phyloP scores from a whole-genome alignment of 92 coral and sea anemone species.

The Zoanthus solanderi region DNA sequence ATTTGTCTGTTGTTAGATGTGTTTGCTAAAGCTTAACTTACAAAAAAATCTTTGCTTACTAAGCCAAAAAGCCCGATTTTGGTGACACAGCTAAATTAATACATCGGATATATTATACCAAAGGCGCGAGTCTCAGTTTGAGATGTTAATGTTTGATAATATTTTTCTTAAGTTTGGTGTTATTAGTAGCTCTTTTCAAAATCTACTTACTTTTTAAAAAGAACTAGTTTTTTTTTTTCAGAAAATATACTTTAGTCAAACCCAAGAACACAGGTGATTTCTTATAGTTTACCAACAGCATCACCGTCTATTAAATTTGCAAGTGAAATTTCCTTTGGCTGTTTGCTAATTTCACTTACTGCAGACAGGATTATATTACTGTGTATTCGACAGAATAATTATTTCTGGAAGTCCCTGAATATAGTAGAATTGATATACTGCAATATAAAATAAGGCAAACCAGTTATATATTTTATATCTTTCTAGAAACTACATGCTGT shows the following conservation, averaged over 20 bases:
- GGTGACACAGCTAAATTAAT: slow-evolving; percentile 25
- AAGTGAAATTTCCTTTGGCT: slow-evolving; percentile 31
- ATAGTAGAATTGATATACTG: neutral
- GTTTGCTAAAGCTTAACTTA: slow-evolving; percentile 39
- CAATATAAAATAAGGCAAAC: neutral
- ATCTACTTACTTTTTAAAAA: neutral
- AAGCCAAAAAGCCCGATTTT: slow-evolving; percentile 13
- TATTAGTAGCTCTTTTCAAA: neutral
- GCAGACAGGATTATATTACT: slow-evolving; percentile 29
- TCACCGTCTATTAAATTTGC: slow-evolving; percentile 18
- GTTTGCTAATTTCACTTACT: slow-evolving; percentile 14
- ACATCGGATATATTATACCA: slow-evolving; percentile 14
- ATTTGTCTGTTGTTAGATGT: slow-evolving; percentile 28
- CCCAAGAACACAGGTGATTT: neutral
- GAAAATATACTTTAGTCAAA: neutral
- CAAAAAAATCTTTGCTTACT: neutral
- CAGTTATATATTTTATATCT: neutral
- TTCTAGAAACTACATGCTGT: neutral
- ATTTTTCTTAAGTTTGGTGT: too few species aligned
- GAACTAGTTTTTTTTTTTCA: neutral
- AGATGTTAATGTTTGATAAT: neutral
- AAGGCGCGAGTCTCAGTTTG: neutral
- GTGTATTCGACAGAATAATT: slow-evolving; percentile 1
- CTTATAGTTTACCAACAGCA: neutral
- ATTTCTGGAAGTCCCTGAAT: neutral